These are phyloP conservation scores for Euborellia annulipes DNA, from an alignment of 1,140 invertebrate genomes.

Conservation along the genomic window DNA sequence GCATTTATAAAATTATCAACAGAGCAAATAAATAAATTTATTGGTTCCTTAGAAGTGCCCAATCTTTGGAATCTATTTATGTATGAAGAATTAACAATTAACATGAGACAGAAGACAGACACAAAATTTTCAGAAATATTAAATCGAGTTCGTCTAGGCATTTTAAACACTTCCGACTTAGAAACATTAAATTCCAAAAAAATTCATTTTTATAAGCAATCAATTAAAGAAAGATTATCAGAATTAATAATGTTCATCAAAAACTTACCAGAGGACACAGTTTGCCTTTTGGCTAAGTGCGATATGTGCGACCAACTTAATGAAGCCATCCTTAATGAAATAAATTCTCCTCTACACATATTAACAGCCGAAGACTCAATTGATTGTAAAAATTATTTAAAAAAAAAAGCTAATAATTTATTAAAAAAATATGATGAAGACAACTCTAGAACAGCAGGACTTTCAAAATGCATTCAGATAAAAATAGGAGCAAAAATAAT, in stretches of 20 bases:
- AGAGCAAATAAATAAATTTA: constrained; percentile 13
- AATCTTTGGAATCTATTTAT: no score
- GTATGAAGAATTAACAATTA: not conserved
- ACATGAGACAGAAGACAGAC: constrained; percentile 1
- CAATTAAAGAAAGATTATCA: not conserved
- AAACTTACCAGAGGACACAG: constrained; percentile 8
- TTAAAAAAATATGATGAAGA: constrained; percentile 1
- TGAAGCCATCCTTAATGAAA: constrained; percentile 14
- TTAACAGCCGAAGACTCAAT: constrained; percentile 14
- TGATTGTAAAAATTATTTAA: not conserved
- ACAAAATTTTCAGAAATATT: not conserved
- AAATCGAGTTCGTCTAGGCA: not conserved
- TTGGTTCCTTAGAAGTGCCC: constrained; percentile 12
- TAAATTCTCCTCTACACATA: constrained; percentile 15
- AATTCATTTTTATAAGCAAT: not conserved
- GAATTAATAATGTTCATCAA: not conserved
- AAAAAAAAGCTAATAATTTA: not conserved
- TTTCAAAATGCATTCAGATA: constrained; percentile 14
- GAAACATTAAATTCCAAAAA: no score
- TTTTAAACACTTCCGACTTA: not conserved
- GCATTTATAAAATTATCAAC: constrained; percentile 14
- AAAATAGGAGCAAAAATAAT: constrained; percentile 21
- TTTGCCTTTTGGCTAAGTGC: constrained; percentile 18
- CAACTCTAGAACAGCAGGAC: constrained; percentile 12
- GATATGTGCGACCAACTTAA: constrained; percentile 15